These are phyloP conservation scores for Zoanthus solanderi DNA, from an alignment of 92 coral and sea anemone species.

Conservation along the genomic window DNA sequence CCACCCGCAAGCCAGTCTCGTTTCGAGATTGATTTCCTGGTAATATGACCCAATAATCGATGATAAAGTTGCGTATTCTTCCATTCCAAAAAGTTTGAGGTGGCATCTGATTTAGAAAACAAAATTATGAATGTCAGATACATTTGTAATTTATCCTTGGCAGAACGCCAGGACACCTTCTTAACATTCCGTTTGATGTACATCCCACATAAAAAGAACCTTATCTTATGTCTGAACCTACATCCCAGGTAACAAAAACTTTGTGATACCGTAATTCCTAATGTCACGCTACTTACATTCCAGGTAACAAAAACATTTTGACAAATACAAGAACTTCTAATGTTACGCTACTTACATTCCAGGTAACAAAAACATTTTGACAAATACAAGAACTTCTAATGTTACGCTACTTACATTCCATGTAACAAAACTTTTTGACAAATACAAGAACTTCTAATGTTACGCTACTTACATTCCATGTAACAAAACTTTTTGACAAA, in stretches of 20 bases:
- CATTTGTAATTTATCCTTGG: too few species aligned
- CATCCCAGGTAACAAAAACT: background rate
- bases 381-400: background rate
- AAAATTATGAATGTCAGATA: too few species aligned
- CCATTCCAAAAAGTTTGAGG: constrained; percentile 27
- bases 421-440: background rate
- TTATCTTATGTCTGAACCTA: background rate
- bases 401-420: background rate
- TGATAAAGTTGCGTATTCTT: constrained; percentile 29
- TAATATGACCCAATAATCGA: constrained; percentile 29
- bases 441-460: background rate
- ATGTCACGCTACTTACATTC: background rate
- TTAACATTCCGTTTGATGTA: too few species aligned
- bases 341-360: background rate
- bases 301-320: background rate
- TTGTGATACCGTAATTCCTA: background rate
- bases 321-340: background rate
- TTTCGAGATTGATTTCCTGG: constrained; percentile 1
- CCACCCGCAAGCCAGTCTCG: background rate
- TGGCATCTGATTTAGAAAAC: background rate
- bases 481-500: background rate
- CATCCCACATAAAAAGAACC: background rate
- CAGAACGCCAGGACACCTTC: background rate
- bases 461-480: constrained; percentile 9
- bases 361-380: background rate